Conservation (phyloP, 2,113 vertebrate species). For the Tylochromis polylepis region DNA sequence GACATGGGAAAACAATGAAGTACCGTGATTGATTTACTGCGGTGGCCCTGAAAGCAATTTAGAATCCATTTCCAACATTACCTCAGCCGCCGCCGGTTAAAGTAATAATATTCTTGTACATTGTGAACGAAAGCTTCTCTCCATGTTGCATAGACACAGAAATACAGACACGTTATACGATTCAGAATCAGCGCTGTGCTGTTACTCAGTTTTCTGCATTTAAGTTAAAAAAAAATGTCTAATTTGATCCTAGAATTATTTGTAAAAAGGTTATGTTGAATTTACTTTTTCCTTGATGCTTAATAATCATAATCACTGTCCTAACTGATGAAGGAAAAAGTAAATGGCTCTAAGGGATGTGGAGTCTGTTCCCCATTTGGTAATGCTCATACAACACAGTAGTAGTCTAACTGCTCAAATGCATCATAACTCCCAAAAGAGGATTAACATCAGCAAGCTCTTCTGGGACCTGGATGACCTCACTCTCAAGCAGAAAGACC, state of each 20-base stretch:
- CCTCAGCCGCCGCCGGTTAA: background rate
- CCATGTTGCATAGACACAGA: background rate
- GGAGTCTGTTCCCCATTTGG: background rate
- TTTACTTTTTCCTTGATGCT: background rate
- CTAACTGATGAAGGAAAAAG: background rate
- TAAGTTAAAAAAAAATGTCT: background rate
- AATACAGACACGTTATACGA: background rate
- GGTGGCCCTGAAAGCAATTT: constrained; percentile 55
- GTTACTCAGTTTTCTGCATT: background rate
- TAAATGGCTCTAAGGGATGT: background rate
- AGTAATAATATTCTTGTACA: background rate
- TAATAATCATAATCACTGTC: background rate
- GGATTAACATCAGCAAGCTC: constrained; percentile 67
- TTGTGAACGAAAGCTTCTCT: background rate
- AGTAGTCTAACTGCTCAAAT: constrained; percentile 54
- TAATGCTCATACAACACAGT: constrained; percentile 36
- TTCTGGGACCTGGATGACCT: constrained; percentile 58
- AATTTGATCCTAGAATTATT: background rate
- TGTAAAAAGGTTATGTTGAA: background rate
- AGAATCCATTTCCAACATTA: constrained; percentile 37
- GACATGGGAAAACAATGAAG: constrained; percentile 58
- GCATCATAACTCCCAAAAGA: constrained; percentile 73
- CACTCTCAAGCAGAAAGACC: constrained; percentile 44
- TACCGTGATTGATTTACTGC: constrained; percentile 61
- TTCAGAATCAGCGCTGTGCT: background rate